phyloP scores from a whole-genome alignment of 2,888 invertebrate species.

The Harpalus rufipes region DNA sequence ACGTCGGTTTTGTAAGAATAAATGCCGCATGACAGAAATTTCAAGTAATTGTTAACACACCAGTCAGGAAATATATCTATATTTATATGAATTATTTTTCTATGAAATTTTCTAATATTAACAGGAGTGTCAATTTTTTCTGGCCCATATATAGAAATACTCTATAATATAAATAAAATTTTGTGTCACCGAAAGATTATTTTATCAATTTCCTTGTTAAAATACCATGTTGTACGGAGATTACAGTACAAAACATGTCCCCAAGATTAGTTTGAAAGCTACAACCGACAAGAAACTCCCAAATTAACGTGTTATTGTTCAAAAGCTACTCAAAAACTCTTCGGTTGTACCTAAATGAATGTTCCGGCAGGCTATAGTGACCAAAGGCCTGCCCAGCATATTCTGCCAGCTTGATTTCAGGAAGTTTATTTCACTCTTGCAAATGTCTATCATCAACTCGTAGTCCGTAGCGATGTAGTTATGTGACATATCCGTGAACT shows the following conservation, averaged over 20 bases:
- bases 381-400: slow-evolving; percentile 96
- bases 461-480: slow-evolving; percentile 99
- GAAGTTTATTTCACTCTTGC: slow-evolving; percentile 98
- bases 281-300: slow-evolving; percentile 38
- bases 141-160: no score
- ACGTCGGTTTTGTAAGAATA: no score
- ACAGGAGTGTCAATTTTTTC: no score
- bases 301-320: slow-evolving; percentile 26
- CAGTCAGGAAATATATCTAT: no score
- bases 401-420: slow-evolving; percentile 99
- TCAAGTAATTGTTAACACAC: no score
- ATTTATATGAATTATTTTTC: no score
- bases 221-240: background rate
- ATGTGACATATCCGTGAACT: slow-evolving; percentile 98
- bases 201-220: background rate
- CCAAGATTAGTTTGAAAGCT: slow-evolving; percentile 19
- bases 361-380: slow-evolving; percentile 93
- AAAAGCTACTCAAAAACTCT: slow-evolving; percentile 25
- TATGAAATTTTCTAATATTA: no score
- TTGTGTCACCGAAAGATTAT: no score
- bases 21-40: no score
- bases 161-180: no score
- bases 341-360: slow-evolving; percentile 89
- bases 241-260: slow-evolving; percentile 23
- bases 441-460: slow-evolving; percentile 98